Percentiles rank a stretch among this genome's conserved stretches.
Evolutionary conservation across 2,113 vertebrate genomes (phyloP).

Genomic region (Bagarius yarrelli): DNA sequence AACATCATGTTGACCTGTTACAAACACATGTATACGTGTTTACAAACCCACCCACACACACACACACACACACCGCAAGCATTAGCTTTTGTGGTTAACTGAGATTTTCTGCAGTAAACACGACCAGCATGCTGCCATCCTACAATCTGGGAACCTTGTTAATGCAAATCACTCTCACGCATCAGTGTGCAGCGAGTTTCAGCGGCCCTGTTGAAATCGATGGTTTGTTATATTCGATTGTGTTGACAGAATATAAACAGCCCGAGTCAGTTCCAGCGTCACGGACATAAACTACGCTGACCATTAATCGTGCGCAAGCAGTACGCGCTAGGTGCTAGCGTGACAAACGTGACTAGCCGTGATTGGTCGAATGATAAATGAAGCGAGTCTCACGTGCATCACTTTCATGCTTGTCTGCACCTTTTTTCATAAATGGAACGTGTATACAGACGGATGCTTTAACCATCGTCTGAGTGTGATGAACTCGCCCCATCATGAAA

Average conservation of each 20-base stretch:
- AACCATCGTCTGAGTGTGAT: slow-evolving; percentile 30
- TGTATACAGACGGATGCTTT: slow-evolving; percentile 31
- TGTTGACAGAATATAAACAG: slow-evolving; percentile 53
- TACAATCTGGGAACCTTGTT: slow-evolving; percentile 5
- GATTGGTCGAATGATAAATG: slow-evolving; percentile 63
- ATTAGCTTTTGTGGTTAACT: not conserved
- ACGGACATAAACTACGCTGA: slow-evolving; percentile 40
- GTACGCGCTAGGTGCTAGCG: slow-evolving; percentile 37
- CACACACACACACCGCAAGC: not conserved
- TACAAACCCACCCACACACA: not conserved
- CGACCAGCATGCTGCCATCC: slow-evolving; percentile 9
- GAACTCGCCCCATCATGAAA: not conserved
- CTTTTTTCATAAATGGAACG: not conserved
- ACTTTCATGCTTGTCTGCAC: slow-evolving; percentile 62
- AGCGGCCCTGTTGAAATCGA: slow-evolving; percentile 39
- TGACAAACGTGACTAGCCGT: slow-evolving; percentile 35
- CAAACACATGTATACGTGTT: not conserved
- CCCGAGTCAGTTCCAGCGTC: slow-evolving; percentile 24
- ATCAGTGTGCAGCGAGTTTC: slow-evolving; percentile 16
- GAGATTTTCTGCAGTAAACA: slow-evolving; percentile 31
- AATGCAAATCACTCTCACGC: slow-evolving; percentile 22
- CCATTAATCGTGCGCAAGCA: slow-evolving; percentile 61
- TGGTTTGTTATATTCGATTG: slow-evolving; percentile 46
- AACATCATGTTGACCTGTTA: slow-evolving; percentile 17
- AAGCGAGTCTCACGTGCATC: slow-evolving; percentile 28